Base-by-base conservation (phyloP, 2,888 invertebrate genomes). In the Steinernema carpocapsae region DNA sequence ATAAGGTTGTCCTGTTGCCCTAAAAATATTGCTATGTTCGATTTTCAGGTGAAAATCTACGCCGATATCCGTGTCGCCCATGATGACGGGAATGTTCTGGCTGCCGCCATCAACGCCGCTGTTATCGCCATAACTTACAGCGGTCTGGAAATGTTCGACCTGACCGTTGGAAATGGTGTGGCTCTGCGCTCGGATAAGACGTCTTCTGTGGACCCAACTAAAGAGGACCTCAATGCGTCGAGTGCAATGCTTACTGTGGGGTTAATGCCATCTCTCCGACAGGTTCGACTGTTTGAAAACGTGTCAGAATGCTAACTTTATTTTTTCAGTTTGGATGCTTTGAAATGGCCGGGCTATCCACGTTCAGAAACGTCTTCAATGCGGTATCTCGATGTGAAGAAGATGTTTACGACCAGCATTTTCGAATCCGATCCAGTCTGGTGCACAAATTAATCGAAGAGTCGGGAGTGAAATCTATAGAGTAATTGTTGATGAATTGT, bases 61-160 rank as follows among this genome's bases (percentile, higher is more conserved):
- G 17, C 32, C 26, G 64, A 64, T 32, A 32, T 64, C 29, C 64
- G 64, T 6, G 64, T 64, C 32, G 17, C 26, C 7, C 17, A 32
- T 10, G 64, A 64, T n/a, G 64, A 64, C 17, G 64, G 64, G 7
- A 64, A 64, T 37, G 64, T 32, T n/a, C 1, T 64, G 29, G 29
- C 64, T 26, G 64, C 64, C 7, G 7, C 17, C 26, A 32, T 64
- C 6, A 64, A 64, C 32, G 64, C 64, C 32, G 64, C 64, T 4
- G 29, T 29, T n/a, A 17, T 64, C 7, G 64, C 64, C 2, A 12
- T 64, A 3, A 64, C 32, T 12, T 29, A 64, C 29, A 37, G 29
- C 19, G 64, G 32, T 12, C 17, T 64, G 1, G 64, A 64, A n/a
- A 29, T 32, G 64, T 64, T 64, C 19, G 64, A 64, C n/a, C 26